Percentiles rank a stretch among this genome's conserved stretches.
phyloP scores from a whole-genome alignment of 2,113 vertebrate species.

The Charadrius vociferus region DNA sequence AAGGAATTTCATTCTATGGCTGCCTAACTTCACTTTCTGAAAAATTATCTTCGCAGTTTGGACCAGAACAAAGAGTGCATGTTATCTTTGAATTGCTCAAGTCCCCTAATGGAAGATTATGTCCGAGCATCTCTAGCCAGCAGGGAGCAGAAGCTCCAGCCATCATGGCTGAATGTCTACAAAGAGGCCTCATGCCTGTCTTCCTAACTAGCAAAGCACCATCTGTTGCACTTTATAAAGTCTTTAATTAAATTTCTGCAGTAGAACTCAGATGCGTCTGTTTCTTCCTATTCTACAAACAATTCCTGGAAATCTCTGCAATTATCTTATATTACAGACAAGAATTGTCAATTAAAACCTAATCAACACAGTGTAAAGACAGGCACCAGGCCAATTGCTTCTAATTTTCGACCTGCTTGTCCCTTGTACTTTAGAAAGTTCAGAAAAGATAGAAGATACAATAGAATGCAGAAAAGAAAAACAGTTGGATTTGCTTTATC shows the following conservation, averaged over 20 bases:
- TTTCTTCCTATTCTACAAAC: constrained; percentile 30
- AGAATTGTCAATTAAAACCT: constrained; percentile 66
- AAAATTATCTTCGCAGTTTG: fast-evolving
- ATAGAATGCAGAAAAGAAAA: neutral
- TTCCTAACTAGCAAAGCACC: neutral
- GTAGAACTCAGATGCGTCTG: constrained; percentile 20
- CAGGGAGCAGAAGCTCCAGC: neutral
- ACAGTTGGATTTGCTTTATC: neutral
- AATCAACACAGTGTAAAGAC: constrained; percentile 41
- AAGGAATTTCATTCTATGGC: neutral
- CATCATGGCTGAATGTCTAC: neutral
- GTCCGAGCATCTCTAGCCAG: neutral
- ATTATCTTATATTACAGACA: constrained; percentile 63
- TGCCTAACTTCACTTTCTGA: neutral
- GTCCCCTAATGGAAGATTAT: neutral
- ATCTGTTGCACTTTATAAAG: constrained; percentile 29
- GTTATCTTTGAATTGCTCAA: neutral
- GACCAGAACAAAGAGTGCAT: neutral
- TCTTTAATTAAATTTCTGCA: constrained; percentile 46
- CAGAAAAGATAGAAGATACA: neutral
- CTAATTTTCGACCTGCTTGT: neutral
- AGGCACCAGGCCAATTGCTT: constrained; percentile 41
- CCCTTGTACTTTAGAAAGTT: neutral
- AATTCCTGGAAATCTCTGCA: constrained; percentile 41
- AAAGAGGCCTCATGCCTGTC: neutral